Evolutionary conservation across 2,888 invertebrate genomes (phyloP).

Genomic region (Myathropa florea): DNA sequence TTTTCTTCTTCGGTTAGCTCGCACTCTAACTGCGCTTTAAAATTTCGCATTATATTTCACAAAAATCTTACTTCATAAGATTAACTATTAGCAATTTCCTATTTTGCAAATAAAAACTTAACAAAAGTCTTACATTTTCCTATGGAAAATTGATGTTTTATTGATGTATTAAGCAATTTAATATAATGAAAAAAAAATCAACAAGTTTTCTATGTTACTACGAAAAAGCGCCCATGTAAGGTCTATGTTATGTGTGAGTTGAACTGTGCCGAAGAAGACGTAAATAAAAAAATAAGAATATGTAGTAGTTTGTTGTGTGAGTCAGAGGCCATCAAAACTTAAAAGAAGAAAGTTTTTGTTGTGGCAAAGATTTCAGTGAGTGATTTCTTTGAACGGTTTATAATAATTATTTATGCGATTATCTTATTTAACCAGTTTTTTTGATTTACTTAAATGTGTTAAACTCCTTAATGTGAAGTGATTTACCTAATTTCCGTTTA

Average conservation of each 20-base stretch:
- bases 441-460: not conserved
- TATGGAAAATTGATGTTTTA: no score
- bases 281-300: constrained; percentile 38
- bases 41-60: no score
- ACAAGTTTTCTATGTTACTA: no score
- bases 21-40: no score
- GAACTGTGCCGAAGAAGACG: constrained; percentile 17
- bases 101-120: no score
- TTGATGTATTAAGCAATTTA: no score
- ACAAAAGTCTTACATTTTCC: no score
- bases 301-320: constrained; percentile 61
- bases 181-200: no score
- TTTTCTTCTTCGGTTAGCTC: no score
- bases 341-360: constrained; percentile 70
- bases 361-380: constrained; percentile 41
- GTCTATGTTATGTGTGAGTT: constrained; percentile 1
- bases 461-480: not conserved
- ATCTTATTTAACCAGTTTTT: not conserved
- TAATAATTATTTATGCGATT: not conserved
- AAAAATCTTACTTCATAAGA: no score
- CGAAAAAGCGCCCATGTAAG: not conserved
- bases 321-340: constrained; percentile 55
- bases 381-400: constrained; percentile 27
- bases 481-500: not conserved
- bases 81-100: no score